Evolutionary conservation across 1,140 invertebrate genomes (phyloP), one percentile per base, ranked within the genome.

Genomic region (Anastrepha obliqua): DNA sequence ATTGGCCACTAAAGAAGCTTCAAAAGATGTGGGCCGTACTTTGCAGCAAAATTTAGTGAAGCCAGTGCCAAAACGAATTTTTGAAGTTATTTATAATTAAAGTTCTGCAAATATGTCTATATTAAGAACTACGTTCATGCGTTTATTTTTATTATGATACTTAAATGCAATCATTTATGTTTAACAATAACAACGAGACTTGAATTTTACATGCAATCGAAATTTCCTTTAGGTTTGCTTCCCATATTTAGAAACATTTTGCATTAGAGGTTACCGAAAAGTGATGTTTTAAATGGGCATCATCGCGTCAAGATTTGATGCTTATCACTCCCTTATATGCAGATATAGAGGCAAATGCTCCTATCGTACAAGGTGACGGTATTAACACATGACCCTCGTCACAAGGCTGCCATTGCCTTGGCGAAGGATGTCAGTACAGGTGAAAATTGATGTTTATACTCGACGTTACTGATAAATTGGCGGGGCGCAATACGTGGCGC

Each of bases 401-500:
- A 97, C 90, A 96, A 96, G 89, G 97, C 97, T 55, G 97, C 97
- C 3, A 98, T 99, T 88, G 96, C 99, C 58, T 95, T 98, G 78
- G 98, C 97, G 0, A 97, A 98, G 94, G 98, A 99, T 92, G 94
- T 96, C 87, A 95, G 95, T 92, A 96, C 96, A 47, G 96, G 96
- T 62, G 94, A 95, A 89, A 94, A 94, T 85, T 94, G 99, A 87
- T 95, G 98, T 89, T 99, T 81, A 98, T 98, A 90, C 96, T 99
- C 59, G 98, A 99, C 94, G 95, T 96, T 64, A 98, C 99, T 88
- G 94, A 95, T 87, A 95, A 95, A 6, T 94, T 99, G 70, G 95
- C 96, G 90, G 97, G 99, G 87, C 95, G 97, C 62, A 99, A 98
- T 15, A 99, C 98, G 13, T 99, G 98, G 1, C 95, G 97, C 90